A percentile compares a stretch with the other conserved stretches of the same genome.
Conservation (phyloP, 2,888 invertebrate species). For the Taphrorychus bicolor region DNA sequence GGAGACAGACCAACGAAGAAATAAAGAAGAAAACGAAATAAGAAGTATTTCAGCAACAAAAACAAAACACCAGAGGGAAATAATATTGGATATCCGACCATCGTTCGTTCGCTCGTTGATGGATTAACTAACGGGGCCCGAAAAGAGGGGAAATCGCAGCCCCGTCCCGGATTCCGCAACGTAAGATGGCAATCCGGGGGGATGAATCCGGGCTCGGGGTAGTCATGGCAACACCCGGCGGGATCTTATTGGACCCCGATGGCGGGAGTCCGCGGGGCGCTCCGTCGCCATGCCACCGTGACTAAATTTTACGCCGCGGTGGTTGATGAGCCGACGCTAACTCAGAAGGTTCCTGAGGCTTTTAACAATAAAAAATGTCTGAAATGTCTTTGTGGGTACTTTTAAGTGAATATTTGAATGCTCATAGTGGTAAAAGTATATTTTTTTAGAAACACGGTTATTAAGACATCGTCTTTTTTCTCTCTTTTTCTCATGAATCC, state of each 20-base stretch:
- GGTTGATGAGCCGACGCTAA: constrained; percentile 10
- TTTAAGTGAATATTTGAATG: no score
- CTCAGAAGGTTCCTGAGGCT: neutral
- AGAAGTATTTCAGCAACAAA: neutral
- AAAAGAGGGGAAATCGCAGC: constrained; percentile 33
- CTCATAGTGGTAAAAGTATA: no score
- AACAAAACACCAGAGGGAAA: neutral
- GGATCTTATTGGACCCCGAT: constrained; percentile 52
- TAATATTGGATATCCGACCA: neutral
- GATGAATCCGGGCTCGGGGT: constrained; percentile 48
- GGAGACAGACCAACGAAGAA: no score
- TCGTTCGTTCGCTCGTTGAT: neutral
- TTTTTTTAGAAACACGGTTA: no score
- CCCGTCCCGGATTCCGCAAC: constrained; percentile 44
- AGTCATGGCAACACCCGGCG: constrained; percentile 55
- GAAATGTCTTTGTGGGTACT: neutral
- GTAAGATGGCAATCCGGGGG: constrained; percentile 51
- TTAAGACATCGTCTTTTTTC: no score
- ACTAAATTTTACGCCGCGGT: constrained; percentile 21
- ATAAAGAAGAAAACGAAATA: no score
- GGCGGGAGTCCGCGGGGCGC: constrained; percentile 13
- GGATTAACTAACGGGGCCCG: constrained; percentile 8
- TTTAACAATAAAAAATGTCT: neutral
- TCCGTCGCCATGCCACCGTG: constrained; percentile 33
- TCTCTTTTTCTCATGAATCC: no score